These are phyloP conservation scores for Moxostoma hubbsi DNA, from an alignment of 2,797 vertebrate species.

Conservation along the genomic window DNA sequence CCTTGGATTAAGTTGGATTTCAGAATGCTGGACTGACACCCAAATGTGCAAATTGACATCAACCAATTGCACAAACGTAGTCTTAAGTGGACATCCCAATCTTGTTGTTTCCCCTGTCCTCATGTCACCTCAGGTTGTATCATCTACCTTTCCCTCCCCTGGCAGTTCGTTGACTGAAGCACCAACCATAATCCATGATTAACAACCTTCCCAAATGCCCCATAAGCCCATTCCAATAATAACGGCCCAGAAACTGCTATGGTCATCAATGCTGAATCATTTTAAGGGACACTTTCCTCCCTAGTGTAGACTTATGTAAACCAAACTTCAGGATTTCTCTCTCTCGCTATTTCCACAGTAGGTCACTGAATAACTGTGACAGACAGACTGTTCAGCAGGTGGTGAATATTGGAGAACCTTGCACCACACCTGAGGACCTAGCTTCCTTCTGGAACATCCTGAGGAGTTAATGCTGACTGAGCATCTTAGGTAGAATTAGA, in stretches of 20 bases:
- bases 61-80: neutral
- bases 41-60: neutral
- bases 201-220: conserved; percentile 16
- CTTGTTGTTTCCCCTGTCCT: conserved; percentile 7
- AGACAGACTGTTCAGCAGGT: conserved; percentile 28
- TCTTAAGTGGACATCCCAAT: neutral
- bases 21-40: conserved; percentile 8
- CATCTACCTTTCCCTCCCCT: conserved; percentile 28
- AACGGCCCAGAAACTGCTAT: neutral
- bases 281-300: too few relatives aligned
- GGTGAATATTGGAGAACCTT: conserved; percentile 50
- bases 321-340: conserved; percentile 14
- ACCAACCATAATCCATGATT: conserved; percentile 26
- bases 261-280: neutral
- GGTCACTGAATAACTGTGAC: neutral
- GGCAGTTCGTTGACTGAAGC: conserved; percentile 11
- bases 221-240: conserved; percentile 19
- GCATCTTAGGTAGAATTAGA: conserved; percentile 68
- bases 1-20: neutral
- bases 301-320: neutral
- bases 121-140: conserved; percentile 15
- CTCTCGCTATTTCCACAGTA: conserved; percentile 21
- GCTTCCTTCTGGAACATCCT: conserved; percentile 39
- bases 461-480: conserved; percentile 34
- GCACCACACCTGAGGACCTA: conserved; percentile 65